These are phyloP conservation scores for Nettapus auritus DNA, from an alignment of 2,113 vertebrate genomes.

Conservation along the genomic window DNA sequence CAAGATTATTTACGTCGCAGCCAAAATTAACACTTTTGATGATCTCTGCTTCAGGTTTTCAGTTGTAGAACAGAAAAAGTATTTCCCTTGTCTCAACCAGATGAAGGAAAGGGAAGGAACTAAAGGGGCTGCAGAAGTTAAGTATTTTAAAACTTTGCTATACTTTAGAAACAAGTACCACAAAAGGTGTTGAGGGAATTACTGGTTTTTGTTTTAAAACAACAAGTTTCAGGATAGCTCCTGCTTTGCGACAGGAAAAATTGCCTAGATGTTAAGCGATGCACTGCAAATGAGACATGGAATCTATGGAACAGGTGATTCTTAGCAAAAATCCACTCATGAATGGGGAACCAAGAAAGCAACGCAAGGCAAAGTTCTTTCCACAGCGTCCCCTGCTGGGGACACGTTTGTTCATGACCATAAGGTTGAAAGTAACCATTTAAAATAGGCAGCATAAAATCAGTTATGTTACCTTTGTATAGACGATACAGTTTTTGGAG, in stretches of 20 bases:
- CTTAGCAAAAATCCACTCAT: not conserved
- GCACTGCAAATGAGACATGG: not conserved
- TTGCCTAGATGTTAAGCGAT: not conserved
- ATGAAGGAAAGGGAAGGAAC: not conserved
- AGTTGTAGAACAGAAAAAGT: not conserved
- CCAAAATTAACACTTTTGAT: not conserved
- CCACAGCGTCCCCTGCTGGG: not conserved
- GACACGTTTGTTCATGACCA: not conserved
- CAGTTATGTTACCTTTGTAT: slow-evolving; percentile 82
- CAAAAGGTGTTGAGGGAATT: not conserved
- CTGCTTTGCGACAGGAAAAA: not conserved
- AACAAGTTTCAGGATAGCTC: not conserved
- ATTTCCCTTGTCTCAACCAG: not conserved
- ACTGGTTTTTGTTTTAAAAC: not conserved
- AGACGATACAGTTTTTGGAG: slow-evolving; percentile 65
- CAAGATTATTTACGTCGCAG: not conserved
- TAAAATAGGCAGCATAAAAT: not conserved
- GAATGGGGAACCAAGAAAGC: not conserved
- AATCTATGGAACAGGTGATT: not conserved
- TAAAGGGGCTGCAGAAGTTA: not conserved
- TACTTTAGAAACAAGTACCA: not conserved
- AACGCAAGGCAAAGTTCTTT: not conserved
- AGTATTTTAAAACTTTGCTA: not conserved
- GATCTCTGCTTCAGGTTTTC: not conserved
- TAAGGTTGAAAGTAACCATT: not conserved